Base-by-base conservation (phyloP, 2,113 vertebrate species). In the Scartelaos histophorus region DNA sequence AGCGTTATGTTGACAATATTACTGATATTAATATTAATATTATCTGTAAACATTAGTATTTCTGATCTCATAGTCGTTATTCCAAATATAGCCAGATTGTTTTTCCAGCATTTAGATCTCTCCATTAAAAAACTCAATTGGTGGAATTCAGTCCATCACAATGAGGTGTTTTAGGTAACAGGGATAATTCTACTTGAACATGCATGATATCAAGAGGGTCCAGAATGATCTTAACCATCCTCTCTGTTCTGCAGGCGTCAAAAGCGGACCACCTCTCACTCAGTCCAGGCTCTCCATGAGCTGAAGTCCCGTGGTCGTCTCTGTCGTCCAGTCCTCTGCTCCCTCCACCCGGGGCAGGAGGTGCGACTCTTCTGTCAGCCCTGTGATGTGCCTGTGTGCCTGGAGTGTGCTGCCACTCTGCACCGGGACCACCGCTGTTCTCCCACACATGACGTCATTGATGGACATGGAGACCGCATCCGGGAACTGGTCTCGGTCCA, bases 311-410 rank as follows among this genome's bases (percentile, higher is more conserved):
- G 87, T 45, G 94, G 91, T 38, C 90, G 78, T 0, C 67, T 95
- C 0, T 75, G 89, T 65, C 94, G 94, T 9, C 93, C 93, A 21
- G 87, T 95, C 24, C 89, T 94, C 75, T 98, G 97, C 83, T 73
- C 87, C 11, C 67, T 91, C 9, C 97, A 98, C 80, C 93, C 95
- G 0, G 86, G 92, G 0, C 95, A 98, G 92, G 95, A 96, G 85
- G 91, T 98, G 6, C 89, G 90, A 10, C 93, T 97, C 76, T 99
- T 96, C 92, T 98, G 97, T 0, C 94, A 95, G 90, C 88, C 91
- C 51, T 97, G 97, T 1, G 95, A 96, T 87, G 89, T 85, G 13
- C 93, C 95, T 0, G 92, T 96, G 69, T 99, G 96, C 82, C 85
- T 85, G 70, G 93, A 96, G 6, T 98, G 97, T 0, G 71, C 93